A percentile compares a stretch with the other conserved stretches of the same genome.
Conservation (phyloP, 2,113 vertebrate genomes). For the Saiga tatarica region DNA sequence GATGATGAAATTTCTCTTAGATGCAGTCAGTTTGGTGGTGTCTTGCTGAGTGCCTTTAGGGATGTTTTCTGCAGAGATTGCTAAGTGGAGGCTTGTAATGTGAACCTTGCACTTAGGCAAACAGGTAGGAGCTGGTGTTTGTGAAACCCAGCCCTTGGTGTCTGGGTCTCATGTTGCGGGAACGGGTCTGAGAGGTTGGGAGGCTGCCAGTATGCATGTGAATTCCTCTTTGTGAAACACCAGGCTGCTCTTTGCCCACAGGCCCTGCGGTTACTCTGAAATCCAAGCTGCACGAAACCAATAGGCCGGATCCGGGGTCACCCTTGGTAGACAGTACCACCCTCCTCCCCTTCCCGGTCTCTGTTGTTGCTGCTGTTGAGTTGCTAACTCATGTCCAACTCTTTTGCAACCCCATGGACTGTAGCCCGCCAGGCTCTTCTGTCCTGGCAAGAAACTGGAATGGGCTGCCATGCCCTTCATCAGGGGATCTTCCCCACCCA, state of each 20-base stretch:
- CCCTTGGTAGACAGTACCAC: fast-evolving
- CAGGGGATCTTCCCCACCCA: neutral
- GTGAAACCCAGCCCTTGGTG: neutral
- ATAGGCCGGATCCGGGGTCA: fast-evolving
- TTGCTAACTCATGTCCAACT: neutral
- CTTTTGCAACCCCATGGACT: neutral
- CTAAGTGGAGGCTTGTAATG: neutral
- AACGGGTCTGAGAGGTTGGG: neutral
- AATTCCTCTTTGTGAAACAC: neutral
- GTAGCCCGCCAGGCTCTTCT: fast-evolving
- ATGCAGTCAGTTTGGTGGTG: neutral
- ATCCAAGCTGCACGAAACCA: neutral
- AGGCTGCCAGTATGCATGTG: neutral
- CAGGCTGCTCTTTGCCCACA: neutral
- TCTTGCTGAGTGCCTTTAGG: neutral
- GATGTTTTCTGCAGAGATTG: neutral
- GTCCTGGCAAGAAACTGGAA: neutral
- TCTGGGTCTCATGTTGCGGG: fast-evolving
- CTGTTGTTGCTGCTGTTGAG: neutral
- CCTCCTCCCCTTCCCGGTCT: neutral
- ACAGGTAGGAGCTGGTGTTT: neutral
- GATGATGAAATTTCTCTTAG: neutral
- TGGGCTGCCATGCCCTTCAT: neutral
- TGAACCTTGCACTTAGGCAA: neutral
- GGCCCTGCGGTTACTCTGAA: neutral